phyloP scores from a whole-genome alignment of 2,888 invertebrate species.

The Pseudeuparius sepicola region DNA sequence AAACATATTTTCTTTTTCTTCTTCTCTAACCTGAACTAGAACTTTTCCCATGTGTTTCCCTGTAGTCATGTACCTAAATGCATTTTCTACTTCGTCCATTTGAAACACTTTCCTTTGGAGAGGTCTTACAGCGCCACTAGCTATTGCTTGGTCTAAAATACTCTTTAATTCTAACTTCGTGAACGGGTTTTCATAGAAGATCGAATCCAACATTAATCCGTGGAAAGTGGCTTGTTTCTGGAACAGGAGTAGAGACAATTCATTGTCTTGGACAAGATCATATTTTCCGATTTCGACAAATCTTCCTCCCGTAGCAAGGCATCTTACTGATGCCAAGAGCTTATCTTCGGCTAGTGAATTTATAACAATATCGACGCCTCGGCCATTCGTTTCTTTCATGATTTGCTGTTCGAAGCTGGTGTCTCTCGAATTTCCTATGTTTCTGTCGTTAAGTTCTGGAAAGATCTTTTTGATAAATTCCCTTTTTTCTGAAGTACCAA shows the following conservation, averaged over 20 bases:
- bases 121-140: slow-evolving; percentile 55
- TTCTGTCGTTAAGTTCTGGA: slow-evolving; percentile 35
- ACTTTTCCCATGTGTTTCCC: slow-evolving; percentile 77
- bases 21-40: slow-evolving; percentile 36
- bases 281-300: slow-evolving; percentile 84
- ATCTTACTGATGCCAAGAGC: slow-evolving; percentile 59
- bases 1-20: slow-evolving; percentile 27
- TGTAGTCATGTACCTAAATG: slow-evolving; percentile 53
- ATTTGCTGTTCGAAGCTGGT: slow-evolving; percentile 82
- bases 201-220: slow-evolving; percentile 61
- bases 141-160: slow-evolving; percentile 12
- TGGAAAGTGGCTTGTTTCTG: slow-evolving; percentile 65
- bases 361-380: slow-evolving; percentile 82
- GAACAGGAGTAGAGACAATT: slow-evolving; percentile 56
- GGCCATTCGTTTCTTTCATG: slow-evolving; percentile 65
- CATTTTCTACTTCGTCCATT: slow-evolving; percentile 56
- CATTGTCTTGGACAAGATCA: slow-evolving; percentile 60
- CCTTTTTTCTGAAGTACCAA: slow-evolving; percentile 52
- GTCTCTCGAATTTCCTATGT: slow-evolving; percentile 58
- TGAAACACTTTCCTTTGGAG: slow-evolving; percentile 54
- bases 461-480: slow-evolving; percentile 48
- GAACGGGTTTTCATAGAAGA: slow-evolving; percentile 18
- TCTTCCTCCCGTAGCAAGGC: slow-evolving; percentile 50
- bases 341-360: slow-evolving; percentile 93
- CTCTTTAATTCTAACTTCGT: slow-evolving; percentile 11